These are phyloP conservation scores for Lycaon pictus DNA, from an alignment of 2,113 vertebrate genomes.

Conservation along the genomic window DNA sequence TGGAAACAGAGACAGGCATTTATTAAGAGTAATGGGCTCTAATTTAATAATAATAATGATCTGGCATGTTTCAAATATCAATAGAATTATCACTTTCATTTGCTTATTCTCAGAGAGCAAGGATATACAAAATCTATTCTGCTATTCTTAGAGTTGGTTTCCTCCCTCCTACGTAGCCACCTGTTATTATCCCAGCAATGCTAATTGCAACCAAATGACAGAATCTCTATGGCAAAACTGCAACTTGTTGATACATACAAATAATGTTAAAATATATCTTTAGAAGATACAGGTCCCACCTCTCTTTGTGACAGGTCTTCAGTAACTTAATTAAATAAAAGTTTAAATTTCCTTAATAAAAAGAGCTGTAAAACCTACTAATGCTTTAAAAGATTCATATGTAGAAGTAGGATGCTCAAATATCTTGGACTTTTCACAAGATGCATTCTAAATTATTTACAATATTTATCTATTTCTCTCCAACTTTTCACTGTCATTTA, in stretches of 20 bases:
- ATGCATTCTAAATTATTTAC: constrained; percentile 16
- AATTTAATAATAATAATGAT: background rate
- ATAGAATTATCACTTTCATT: constrained; percentile 27
- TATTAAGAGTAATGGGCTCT: background rate
- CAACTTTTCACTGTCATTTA: constrained; percentile 63
- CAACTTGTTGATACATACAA: background rate
- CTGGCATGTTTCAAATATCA: background rate
- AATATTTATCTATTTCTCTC: constrained; percentile 19
- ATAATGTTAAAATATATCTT: constrained; percentile 63
- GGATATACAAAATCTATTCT: background rate
- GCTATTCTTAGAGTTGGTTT: constrained; percentile 58
- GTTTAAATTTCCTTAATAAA: constrained; percentile 53
- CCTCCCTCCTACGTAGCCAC: constrained; percentile 46
- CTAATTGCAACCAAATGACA: constrained; percentile 31
- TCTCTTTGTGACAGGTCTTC: background rate
- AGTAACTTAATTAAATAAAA: constrained; percentile 14
- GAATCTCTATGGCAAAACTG: constrained; percentile 51
- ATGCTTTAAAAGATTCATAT: constrained; percentile 34
- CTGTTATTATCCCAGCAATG: constrained; percentile 59
- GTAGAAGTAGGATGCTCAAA: background rate
- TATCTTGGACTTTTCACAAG: constrained; percentile 44
- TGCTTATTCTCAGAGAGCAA: constrained; percentile 51
- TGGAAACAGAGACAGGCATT: constrained; percentile 5
- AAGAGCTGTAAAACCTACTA: background rate
- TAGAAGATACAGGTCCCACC: background rate